These are phyloP conservation scores for Parnassius apollo DNA, from an alignment of 2,888 invertebrate genomes.

Conservation along the genomic window DNA sequence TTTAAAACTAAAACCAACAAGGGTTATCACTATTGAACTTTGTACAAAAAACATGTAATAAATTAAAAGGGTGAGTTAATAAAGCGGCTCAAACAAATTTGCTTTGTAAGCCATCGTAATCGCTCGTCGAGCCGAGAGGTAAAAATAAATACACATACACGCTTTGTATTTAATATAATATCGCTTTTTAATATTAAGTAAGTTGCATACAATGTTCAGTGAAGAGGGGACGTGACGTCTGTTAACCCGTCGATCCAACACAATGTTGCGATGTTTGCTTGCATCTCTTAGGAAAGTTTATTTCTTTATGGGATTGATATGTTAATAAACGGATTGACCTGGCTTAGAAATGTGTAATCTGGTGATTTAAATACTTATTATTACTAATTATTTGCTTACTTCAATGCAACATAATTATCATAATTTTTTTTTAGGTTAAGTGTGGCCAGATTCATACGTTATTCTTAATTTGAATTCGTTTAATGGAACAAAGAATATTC, in stretches of 20 bases:
- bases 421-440: too few relatives aligned
- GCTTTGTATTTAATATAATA: constrained; percentile 23
- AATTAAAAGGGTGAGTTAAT: constrained; percentile 17
- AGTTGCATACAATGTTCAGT: constrained; percentile 1
- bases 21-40: constrained; percentile 11
- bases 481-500: too few relatives aligned
- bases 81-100: constrained; percentile 23
- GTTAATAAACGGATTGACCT: neutral
- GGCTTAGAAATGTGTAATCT: too few relatives aligned
- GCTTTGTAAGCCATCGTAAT: constrained; percentile 6
- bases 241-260: neutral
- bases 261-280: neutral
- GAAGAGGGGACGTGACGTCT: neutral
- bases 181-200: constrained; percentile 25
- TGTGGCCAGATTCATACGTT: too few relatives aligned
- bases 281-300: constrained; percentile 4
- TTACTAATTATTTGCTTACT: too few relatives aligned
- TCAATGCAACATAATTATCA: too few relatives aligned
- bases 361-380: too few relatives aligned
- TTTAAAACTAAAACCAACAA: neutral
- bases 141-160: constrained; percentile 14
- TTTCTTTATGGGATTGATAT: constrained; percentile 11
- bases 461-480: too few relatives aligned
- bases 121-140: constrained; percentile 4
- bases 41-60: constrained; percentile 1